A percentile compares a stretch with the other conserved stretches of the same genome.
Conservation (phyloP, 2,113 vertebrate genomes). For the Rhea americana region DNA sequence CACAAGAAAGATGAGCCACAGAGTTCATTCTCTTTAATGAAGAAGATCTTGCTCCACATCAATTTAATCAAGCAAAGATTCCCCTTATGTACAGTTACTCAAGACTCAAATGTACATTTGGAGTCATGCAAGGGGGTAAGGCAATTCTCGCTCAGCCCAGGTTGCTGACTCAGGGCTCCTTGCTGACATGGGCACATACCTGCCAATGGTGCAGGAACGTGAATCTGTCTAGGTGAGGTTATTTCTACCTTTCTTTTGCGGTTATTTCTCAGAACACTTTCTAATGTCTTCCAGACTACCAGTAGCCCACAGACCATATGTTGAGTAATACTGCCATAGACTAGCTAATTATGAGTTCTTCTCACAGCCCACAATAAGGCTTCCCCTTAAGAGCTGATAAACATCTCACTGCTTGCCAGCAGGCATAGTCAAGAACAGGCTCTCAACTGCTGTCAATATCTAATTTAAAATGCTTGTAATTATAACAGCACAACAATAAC, state of each 20-base stretch:
- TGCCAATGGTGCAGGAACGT: neutral
- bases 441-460: constrained; percentile 25
- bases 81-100: fast-evolving
- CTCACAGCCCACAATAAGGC: constrained; percentile 22
- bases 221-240: neutral
- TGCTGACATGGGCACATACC: neutral
- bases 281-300: constrained; percentile 66
- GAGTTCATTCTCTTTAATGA: neutral
- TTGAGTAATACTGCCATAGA: neutral
- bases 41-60: neutral
- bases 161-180: neutral
- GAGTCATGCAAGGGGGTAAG: neutral
- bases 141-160: neutral
- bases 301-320: constrained; percentile 30
- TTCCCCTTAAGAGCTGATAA: constrained; percentile 23
- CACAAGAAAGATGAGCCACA: neutral
- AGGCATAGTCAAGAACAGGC: neutral
- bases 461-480: constrained; percentile 39
- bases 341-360: constrained; percentile 44
- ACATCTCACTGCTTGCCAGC: constrained; percentile 20
- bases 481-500: neutral
- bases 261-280: constrained; percentile 20
- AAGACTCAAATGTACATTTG: neutral
- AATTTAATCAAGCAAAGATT: neutral
- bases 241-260: neutral